Conservation (phyloP, 2,888 invertebrate genomes). For the Carcina quercana region DNA sequence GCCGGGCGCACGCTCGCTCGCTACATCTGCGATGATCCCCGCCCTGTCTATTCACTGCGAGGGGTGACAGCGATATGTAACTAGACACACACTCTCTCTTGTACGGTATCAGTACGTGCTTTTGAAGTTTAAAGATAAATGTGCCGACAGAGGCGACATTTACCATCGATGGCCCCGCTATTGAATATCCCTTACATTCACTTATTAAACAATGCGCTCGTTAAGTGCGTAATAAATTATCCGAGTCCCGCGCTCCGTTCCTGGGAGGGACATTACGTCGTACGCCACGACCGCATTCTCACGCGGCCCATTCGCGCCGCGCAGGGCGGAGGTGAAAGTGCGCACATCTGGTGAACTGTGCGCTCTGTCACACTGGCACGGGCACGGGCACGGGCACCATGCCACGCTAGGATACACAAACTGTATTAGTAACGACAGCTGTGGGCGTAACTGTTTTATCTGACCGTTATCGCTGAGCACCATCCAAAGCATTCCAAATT, state of each 20-base stretch:
- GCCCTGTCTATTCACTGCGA: neutral
- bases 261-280: constrained; percentile 37
- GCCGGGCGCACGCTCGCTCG: constrained; percentile 11
- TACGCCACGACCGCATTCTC: constrained; percentile 41
- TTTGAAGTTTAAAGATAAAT: constrained; percentile 9
- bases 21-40: constrained; percentile 14
- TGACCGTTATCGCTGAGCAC: constrained; percentile 17
- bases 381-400: too few relatives aligned
- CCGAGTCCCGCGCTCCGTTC: constrained; percentile 16
- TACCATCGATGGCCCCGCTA: neutral
- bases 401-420: constrained; percentile 26
- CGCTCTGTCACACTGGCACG: constrained; percentile 6
- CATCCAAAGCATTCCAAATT: constrained; percentile 17
- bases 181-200: constrained; percentile 2
- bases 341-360: constrained; percentile 39
- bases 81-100: constrained; percentile 18
- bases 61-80: constrained; percentile 20
- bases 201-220: constrained; percentile 10
- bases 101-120: constrained; percentile 15
- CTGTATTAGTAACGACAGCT: constrained; percentile 30
- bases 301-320: constrained; percentile 34
- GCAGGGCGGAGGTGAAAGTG: constrained; percentile 60
- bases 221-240: constrained; percentile 27
- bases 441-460: constrained; percentile 39
- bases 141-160: neutral